A percentile compares a stretch with the other conserved stretches of the same genome.
phyloP scores from a whole-genome alignment of 2,797 vertebrate genomes.

The Buphagus erythrorhynchus region DNA sequence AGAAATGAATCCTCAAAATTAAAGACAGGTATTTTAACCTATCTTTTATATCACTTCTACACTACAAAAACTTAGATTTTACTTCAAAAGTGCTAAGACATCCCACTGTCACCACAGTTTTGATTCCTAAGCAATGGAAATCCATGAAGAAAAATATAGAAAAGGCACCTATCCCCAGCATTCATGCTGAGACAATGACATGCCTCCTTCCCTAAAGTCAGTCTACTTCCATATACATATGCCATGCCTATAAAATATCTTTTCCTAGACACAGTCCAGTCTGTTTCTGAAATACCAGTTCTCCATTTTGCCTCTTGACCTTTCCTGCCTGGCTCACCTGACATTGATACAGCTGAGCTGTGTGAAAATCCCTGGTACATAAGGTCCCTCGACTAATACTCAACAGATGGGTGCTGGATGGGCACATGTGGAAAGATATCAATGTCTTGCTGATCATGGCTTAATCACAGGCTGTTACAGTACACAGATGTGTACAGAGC shows the following conservation, averaged over 20 bases:
- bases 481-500: background rate
- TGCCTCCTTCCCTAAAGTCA: background rate
- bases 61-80: background rate
- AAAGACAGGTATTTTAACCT: background rate
- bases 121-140: background rate
- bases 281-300: background rate
- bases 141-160: background rate
- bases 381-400: background rate
- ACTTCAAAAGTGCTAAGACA: background rate
- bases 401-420: background rate
- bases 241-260: background rate
- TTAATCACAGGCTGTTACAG: background rate
- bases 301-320: background rate
- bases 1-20: background rate
- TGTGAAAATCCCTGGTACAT: background rate
- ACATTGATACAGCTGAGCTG: background rate
- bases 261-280: background rate
- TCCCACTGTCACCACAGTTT: background rate
- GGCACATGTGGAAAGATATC: background rate
- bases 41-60: background rate
- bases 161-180: background rate
- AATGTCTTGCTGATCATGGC: accelerated
- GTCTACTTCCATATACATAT: background rate
- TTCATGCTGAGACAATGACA: background rate
- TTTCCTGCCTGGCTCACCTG: background rate